Base-by-base conservation (phyloP, 1,140 invertebrate species). In the Euglossa dilemma region DNA sequence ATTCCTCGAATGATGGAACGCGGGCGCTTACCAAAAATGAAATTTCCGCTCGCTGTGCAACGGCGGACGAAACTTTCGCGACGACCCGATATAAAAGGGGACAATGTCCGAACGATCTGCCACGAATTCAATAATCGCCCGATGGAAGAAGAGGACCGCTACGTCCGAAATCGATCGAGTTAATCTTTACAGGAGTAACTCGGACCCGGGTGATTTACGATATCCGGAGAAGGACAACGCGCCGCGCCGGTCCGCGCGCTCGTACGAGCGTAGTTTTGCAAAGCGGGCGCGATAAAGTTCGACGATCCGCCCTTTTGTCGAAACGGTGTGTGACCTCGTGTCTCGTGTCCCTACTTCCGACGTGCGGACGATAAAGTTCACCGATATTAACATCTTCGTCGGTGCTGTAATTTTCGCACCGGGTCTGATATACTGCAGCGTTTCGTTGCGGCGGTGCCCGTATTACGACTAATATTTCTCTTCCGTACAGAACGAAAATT, bases 401-500 rank as follows among this genome's bases (percentile, higher is more conserved):
- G 75, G 77, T 57, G 75, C 36, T 89, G 87, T 89, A 90, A 90
- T 91, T 90, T 90, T 89, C 87, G 64, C 84, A 50, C 43, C 47
- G 23, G 57, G 28, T 25, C 79, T 90, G 90, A 91, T 91, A 89
- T 91, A 91, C 82, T 88, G 80, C 63, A 63, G 73, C 84, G 87
- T 90, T 84, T 87, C 87, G 88, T 90, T 83, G 87, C 80, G 73
- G 71, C 84, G 76, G 69, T 85, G 59, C 83, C 85, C 88, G 89
- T 91, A 91, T 91, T 90, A 90, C 86, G 82, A 76, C 88, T 89
- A 90, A 91, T 91, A 91, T 89, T 91, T 91, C 88, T 90, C 83
- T 82, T 80, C 67, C 81, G 83, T 80, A 85, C 85, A 85, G 86
- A 91, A 89, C 89, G 87, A 87, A 92, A 91, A 91, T 92, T 91